Evolutionary conservation across 2,113 vertebrate genomes (phyloP).

Genomic region (Psophia crepitans): DNA sequence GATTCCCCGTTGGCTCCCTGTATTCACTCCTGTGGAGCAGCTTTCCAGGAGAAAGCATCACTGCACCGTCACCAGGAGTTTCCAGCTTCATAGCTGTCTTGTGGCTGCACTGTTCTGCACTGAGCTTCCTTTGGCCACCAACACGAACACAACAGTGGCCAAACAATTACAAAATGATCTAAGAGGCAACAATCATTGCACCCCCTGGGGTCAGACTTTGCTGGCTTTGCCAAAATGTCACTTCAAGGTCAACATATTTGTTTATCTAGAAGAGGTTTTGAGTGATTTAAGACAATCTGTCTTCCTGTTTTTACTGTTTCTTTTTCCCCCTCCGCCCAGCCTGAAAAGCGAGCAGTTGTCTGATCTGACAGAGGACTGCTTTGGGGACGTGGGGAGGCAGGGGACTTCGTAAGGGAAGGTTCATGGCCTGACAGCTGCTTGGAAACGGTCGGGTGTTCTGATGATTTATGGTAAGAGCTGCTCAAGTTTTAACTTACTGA

Average conservation of each 20-base stretch:
- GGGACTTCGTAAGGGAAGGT: not conserved
- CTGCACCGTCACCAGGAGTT: not conserved
- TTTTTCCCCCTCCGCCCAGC: not conserved
- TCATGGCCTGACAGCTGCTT: not conserved
- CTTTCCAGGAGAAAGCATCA: not conserved
- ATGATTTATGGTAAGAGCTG: not conserved
- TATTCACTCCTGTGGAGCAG: not conserved
- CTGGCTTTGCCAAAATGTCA: not conserved
- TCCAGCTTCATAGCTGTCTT: rapidly evolving
- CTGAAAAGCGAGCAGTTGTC: not conserved
- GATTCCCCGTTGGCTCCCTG: not conserved
- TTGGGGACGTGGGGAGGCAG: not conserved
- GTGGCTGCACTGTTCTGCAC: not conserved
- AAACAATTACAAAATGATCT: not conserved
- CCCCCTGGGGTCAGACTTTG: not conserved
- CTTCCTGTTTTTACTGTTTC: not conserved
- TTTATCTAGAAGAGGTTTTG: not conserved
- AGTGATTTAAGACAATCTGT: not conserved
- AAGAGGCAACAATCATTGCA: not conserved
- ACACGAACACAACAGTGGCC: not conserved
- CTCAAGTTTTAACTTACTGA: not conserved
- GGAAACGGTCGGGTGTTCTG: not conserved
- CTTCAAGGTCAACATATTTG: not conserved
- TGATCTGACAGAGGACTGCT: not conserved
- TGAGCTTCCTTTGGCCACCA: not conserved